These are phyloP conservation scores for Archaeoteleia sp. DNA, from an alignment of 2,888 invertebrate species.

Conservation along the genomic window DNA sequence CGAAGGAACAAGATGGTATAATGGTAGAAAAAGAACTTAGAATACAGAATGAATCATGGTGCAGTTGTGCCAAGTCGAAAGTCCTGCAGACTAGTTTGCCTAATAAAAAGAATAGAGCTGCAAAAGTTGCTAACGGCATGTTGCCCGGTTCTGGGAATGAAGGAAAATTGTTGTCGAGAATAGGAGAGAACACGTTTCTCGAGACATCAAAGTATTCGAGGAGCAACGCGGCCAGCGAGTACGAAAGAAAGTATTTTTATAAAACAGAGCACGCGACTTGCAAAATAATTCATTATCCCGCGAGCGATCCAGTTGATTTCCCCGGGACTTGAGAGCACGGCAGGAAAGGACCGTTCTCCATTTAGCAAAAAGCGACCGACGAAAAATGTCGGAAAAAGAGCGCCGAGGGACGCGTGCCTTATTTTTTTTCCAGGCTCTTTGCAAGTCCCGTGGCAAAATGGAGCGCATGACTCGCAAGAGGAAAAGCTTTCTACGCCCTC, in stretches of 20 bases:
- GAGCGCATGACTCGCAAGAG: conserved; percentile 14
- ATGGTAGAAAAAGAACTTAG: no score
- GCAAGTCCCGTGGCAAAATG: conserved; percentile 23
- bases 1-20: no score
- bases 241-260: conserved; percentile 24
- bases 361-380: conserved; percentile 21
- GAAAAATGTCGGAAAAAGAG: conserved; percentile 27
- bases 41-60: neutral
- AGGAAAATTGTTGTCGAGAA: conserved; percentile 40
- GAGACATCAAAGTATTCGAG: conserved; percentile 32
- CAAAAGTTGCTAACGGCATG: conserved; percentile 16
- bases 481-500: conserved; percentile 23
- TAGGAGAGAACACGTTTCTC: conserved; percentile 12
- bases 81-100: conserved; percentile 14
- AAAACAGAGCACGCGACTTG: conserved; percentile 18
- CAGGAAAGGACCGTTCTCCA: conserved; percentile 9
- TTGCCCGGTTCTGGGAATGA: conserved; percentile 19
- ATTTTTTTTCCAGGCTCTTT: conserved; percentile 25
- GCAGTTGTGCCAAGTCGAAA: conserved; percentile 15
- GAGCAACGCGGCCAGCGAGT: conserved; percentile 14
- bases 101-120: conserved; percentile 20
- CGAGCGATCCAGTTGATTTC: conserved; percentile 32
- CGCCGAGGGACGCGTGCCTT: conserved; percentile 22
- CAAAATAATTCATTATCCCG: conserved; percentile 38
- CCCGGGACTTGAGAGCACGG: conserved; percentile 8